phyloP scores from a whole-genome alignment of 2,113 vertebrate genomes.

The Lota lota region DNA sequence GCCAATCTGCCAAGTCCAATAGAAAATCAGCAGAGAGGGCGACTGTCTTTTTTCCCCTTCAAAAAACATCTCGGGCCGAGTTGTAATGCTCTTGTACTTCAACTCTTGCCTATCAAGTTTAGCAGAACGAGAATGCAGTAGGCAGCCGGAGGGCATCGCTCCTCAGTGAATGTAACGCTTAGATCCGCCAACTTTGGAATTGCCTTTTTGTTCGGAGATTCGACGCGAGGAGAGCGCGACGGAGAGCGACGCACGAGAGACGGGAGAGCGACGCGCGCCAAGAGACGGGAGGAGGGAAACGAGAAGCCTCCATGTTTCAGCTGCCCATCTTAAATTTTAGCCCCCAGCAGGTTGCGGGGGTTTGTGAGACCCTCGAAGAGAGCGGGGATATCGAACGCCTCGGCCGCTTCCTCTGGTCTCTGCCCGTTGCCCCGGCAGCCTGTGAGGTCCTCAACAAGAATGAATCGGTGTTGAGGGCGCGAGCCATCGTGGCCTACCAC shows the following conservation, averaged over 20 bases:
- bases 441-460: constrained; percentile 98
- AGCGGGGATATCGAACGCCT: constrained; percentile 98
- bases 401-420: constrained; percentile 97
- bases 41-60: constrained; percentile 75
- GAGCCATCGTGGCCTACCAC: constrained; percentile 97
- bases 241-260: constrained; percentile 11
- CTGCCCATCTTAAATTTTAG: constrained; percentile 98
- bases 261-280: constrained; percentile 38
- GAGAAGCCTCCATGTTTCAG: constrained; percentile 94
- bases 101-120: constrained; percentile 63
- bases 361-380: constrained; percentile 98
- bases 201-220: constrained; percentile 56
- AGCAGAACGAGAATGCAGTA: constrained; percentile 66
- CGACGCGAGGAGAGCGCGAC: constrained; percentile 4
- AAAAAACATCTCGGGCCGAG: constrained; percentile 74
- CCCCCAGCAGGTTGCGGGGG: constrained; percentile 99
- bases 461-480: constrained; percentile 92
- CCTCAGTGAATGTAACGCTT: constrained; percentile 46
- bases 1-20: constrained; percentile 89
- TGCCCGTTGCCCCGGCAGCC: constrained; percentile 96
- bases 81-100: constrained; percentile 72
- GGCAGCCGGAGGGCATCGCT: constrained; percentile 58
- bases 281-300: constrained; percentile 59
- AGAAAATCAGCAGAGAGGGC: constrained; percentile 78
- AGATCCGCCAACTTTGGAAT: constrained; percentile 65